A percentile compares a stretch with the other conserved stretches of the same genome.
phyloP scores from a whole-genome alignment of 1,140 invertebrate genomes.

The Caenorhabditis elegans region DNA sequence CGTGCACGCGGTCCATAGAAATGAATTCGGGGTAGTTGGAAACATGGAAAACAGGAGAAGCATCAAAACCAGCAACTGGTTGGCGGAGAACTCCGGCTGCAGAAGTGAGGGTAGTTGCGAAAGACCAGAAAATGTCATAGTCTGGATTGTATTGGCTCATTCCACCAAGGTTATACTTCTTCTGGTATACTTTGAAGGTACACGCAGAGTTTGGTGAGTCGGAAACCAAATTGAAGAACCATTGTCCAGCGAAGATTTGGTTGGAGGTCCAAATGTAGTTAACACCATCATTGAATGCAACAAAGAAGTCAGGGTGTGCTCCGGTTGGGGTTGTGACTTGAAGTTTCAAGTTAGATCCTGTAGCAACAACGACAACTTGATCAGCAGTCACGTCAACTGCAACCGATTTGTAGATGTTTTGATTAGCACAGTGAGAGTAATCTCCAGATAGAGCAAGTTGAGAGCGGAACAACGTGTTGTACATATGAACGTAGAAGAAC shows the following conservation, averaged over 20 bases:
- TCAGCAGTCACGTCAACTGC: slow-evolving; percentile 44
- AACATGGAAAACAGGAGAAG: slow-evolving; percentile 44
- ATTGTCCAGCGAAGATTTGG: slow-evolving; percentile 22
- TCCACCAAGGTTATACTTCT: slow-evolving; percentile 20
- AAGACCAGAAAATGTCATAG: slow-evolving; percentile 48
- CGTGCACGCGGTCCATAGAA: slow-evolving; percentile 31
- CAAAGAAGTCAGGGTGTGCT: background rate
- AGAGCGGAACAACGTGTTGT: slow-evolving; percentile 36
- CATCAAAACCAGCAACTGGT: slow-evolving; percentile 37
- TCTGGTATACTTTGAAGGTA: slow-evolving; percentile 43
- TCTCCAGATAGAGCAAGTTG: slow-evolving; percentile 50
- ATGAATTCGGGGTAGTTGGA: slow-evolving; percentile 37
- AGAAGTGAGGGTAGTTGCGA: slow-evolving; percentile 19
- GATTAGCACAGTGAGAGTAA: slow-evolving; percentile 31
- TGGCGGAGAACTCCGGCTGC: slow-evolving; percentile 34
- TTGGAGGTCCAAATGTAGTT: slow-evolving; percentile 40
- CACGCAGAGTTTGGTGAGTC: slow-evolving; percentile 32
- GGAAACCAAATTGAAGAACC: slow-evolving; percentile 34
- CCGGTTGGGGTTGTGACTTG: slow-evolving; percentile 4
- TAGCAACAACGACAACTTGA: slow-evolving; percentile 34
- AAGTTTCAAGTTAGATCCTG: slow-evolving; percentile 32
- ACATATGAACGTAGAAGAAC: slow-evolving; percentile 43
- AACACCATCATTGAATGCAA: slow-evolving; percentile 25
- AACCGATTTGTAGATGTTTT: slow-evolving; percentile 38
- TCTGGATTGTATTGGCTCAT: background rate